Base-by-base conservation (phyloP, 2,888 invertebrate species). In the Corbicula japonica region DNA sequence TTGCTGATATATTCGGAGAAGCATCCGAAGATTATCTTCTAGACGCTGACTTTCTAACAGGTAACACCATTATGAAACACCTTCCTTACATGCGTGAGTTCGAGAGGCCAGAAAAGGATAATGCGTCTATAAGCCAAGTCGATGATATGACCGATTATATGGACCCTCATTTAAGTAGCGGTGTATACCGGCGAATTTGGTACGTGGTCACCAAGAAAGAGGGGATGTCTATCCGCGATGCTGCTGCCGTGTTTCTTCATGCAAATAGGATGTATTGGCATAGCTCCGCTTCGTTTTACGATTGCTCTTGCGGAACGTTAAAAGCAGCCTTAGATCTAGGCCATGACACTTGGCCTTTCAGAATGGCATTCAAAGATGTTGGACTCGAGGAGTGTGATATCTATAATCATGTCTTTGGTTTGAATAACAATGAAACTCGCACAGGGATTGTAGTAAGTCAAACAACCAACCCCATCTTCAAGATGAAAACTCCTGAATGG, bases 231-330 rank as follows among this genome's bases (percentile, higher is more conserved):
- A 58, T 87, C 10, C 50, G 54, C 10, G 77, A 83, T 12, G 87
- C 84, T 18, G 80, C 76, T 54, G 46, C 71, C 6, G 83, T 86
- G 1, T 86, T 88, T 50, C 78, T 86, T 10, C 68, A 80, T 34
- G 88, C 88, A 10, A 89, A 89, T 71, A 56, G 62, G 28, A 68
- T 87, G 69, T 89, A 86, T 70, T 89, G 89, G 88, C 80, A 84
- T 32, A 68, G 73, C 21, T 65, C 68, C 21, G 78, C 78, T 8
- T 63, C 68, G 0, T 88, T 87, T 50, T 66, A 68, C 21, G 78
- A 82, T 2, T 87, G 83, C 0, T 87, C 86, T 1, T 89, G 89
- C 69, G 87, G 87, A 34, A 74, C 86, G 10, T 63, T 87, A 50
- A 83, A 85, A 50, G 81, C 87, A 8, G 87, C 87, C 38, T 76